These are phyloP conservation scores for Drosophila longiperda DNA, from an alignment of 2,888 invertebrate species.

Conservation along the genomic window DNA sequence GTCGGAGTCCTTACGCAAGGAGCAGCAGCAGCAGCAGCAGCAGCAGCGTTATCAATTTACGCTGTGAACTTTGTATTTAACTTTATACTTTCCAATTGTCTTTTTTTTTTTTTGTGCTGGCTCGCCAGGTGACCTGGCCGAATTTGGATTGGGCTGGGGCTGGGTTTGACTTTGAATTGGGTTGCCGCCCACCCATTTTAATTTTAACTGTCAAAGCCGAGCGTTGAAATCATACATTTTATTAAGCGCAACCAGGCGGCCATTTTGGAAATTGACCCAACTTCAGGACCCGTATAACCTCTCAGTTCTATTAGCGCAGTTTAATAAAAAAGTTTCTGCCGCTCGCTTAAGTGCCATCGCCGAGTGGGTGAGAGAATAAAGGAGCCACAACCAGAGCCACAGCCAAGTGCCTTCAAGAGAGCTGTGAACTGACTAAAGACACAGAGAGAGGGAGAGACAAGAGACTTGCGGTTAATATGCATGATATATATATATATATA, in stretches of 20 bases:
- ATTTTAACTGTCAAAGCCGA: slow-evolving; percentile 80
- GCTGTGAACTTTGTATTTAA: slow-evolving; percentile 81
- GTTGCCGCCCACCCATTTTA: slow-evolving; percentile 67
- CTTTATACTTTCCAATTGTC: slow-evolving; percentile 72
- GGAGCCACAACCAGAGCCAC: background rate
- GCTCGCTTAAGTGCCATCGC: slow-evolving; percentile 67
- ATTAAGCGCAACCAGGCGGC: slow-evolving; percentile 82
- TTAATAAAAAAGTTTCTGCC: slow-evolving; percentile 77
- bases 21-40: slow-evolving; percentile 2
- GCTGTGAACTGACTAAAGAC: background rate
- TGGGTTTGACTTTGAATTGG: slow-evolving; percentile 9
- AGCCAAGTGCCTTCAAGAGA: background rate
- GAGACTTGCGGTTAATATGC: slow-evolving; percentile 62
- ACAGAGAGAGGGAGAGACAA: background rate
- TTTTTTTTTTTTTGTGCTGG: slow-evolving; percentile 17
- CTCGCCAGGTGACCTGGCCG: slow-evolving; percentile 25
- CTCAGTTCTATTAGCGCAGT: slow-evolving; percentile 75
- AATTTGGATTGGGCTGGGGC: background rate
- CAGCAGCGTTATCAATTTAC: slow-evolving; percentile 77
- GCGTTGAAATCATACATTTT: slow-evolving; percentile 82
- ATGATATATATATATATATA: slow-evolving; percentile 37
- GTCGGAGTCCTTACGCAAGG: background rate
- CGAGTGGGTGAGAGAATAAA: slow-evolving; percentile 20
- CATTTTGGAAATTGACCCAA: slow-evolving; percentile 78
- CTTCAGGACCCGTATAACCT: slow-evolving; percentile 42